Conservation (phyloP, 2,888 invertebrate genomes). For the Limnephilus lunatus region DNA sequence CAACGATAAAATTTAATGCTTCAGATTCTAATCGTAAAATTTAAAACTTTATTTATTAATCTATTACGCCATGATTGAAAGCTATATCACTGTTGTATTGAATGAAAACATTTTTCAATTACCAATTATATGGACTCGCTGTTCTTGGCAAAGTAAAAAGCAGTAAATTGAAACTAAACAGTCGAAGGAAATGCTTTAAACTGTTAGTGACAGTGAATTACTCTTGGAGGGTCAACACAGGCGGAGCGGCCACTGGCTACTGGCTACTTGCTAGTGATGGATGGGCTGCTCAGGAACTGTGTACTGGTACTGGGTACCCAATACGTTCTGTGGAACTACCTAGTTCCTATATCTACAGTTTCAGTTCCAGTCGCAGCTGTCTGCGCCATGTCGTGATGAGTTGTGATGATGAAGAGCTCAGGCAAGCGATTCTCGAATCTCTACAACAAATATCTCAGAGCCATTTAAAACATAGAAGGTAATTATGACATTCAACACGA, state of each 20-base stretch:
- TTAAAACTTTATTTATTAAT: no score
- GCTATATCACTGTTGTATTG: no score
- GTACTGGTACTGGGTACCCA: neutral
- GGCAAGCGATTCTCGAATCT: neutral
- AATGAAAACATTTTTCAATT: neutral
- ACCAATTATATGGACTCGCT: neutral
- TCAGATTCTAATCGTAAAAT: no score
- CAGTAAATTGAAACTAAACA: neutral
- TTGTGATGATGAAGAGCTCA: slow-evolving; percentile 17
- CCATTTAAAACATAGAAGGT: neutral
- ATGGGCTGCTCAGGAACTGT: neutral
- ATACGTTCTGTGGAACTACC: neutral
- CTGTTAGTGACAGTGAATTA: neutral
- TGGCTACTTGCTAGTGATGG: neutral
- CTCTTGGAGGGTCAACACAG: slow-evolving; percentile 2
- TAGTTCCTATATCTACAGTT: neutral
- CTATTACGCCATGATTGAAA: no score
- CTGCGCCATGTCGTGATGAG: slow-evolving; percentile 15
- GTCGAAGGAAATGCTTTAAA: neutral
- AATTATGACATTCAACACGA: neutral
- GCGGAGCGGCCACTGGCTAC: neutral
- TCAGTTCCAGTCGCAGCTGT: neutral
- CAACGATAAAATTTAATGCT: no score
- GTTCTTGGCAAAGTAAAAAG: neutral
- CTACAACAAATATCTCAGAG: neutral